These are phyloP conservation scores for Stigmatopora nigra DNA, from an alignment of 2,113 vertebrate genomes.

Conservation along the genomic window DNA sequence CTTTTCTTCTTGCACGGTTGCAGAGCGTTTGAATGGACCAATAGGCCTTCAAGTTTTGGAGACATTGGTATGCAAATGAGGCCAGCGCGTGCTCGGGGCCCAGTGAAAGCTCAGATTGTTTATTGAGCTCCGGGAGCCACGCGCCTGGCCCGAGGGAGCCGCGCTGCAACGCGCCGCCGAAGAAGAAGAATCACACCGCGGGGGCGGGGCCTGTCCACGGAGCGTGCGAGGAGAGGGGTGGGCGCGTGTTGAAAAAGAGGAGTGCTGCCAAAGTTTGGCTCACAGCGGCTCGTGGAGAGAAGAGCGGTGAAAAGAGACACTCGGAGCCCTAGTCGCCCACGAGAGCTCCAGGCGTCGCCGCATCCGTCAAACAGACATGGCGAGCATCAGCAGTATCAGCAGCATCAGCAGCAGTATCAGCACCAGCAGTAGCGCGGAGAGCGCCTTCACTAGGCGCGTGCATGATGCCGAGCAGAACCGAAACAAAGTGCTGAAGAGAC, in stretches of 20 bases:
- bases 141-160: constrained; percentile 76
- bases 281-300: constrained; percentile 72
- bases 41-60: constrained; percentile 64
- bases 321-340: constrained; percentile 66
- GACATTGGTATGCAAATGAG: constrained; percentile 78
- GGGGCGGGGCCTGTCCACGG: constrained; percentile 71
- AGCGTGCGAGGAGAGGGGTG: constrained; percentile 71
- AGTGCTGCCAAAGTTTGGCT: constrained; percentile 76
- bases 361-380: constrained; percentile 57
- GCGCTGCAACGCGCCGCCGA: constrained; percentile 23
- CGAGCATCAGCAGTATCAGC: constrained; percentile 53
- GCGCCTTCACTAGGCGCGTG: constrained; percentile 59
- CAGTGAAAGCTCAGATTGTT: constrained; percentile 76
- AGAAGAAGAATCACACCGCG: constrained; percentile 64
- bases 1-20: constrained; percentile 61
- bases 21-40: constrained; percentile 72
- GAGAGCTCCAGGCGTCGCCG: constrained; percentile 67
- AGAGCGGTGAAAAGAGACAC: constrained; percentile 63
- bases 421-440: constrained; percentile 65
- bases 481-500: constrained; percentile 74
- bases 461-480: constrained; percentile 56
- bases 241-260: constrained; percentile 82
- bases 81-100: constrained; percentile 67
- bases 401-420: no score
- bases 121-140: constrained; percentile 78